Conservation (phyloP, 2,888 invertebrate genomes). For the Aspidapion aeneum region DNA sequence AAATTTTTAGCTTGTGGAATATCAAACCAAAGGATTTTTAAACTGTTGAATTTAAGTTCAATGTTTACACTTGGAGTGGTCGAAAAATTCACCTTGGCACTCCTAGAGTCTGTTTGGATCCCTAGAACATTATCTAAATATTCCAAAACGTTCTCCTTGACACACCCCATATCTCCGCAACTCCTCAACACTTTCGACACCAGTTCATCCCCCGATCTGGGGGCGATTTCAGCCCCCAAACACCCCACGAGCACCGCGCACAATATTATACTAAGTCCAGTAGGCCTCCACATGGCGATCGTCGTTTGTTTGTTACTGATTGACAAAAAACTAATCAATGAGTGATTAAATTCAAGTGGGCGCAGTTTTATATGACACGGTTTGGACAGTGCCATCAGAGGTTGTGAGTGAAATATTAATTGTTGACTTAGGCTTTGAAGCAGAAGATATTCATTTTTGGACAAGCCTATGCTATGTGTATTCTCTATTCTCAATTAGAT, state of each 20-base stretch:
- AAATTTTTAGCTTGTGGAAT: too few species aligned
- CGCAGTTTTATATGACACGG: conserved; percentile 61
- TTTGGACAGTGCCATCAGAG: conserved; percentile 46
- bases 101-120: conserved; percentile 58
- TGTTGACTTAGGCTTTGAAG: too few species aligned
- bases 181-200: conserved; percentile 68
- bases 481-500: too few species aligned
- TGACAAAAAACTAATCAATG: conserved; percentile 34
- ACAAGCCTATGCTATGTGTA: too few species aligned
- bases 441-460: not conserved
- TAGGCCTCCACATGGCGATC: conserved; percentile 42
- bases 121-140: conserved; percentile 71
- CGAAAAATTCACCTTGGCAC: conserved; percentile 42
- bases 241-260: not conserved
- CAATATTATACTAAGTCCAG: conserved; percentile 26
- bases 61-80: too few species aligned
- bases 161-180: conserved; percentile 70
- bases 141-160: conserved; percentile 72
- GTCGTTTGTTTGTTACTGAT: conserved; percentile 30
- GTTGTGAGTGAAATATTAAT: conserved; percentile 27
- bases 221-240: conserved; percentile 17
- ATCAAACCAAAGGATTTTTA: too few species aligned
- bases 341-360: conserved; percentile 48
- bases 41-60: too few species aligned
- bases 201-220: conserved; percentile 59